Conservation (phyloP, 2,113 vertebrate genomes). For the Glareola pratincola region DNA sequence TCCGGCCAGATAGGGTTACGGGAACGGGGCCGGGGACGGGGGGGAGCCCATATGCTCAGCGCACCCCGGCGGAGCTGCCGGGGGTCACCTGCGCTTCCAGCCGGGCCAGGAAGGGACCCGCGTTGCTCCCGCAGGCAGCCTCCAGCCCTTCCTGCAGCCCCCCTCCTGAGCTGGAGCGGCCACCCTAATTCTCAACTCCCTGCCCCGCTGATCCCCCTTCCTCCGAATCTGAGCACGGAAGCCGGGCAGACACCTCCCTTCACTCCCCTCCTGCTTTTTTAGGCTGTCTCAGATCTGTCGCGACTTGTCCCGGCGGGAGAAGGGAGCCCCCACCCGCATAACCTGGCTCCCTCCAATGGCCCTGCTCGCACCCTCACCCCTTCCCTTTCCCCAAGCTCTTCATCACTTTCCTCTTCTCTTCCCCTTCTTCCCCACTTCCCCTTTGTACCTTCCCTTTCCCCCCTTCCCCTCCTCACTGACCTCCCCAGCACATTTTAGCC, state of each 20-base stretch:
- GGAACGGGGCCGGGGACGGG: not conserved
- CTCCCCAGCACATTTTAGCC: not conserved
- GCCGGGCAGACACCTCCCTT: not conserved
- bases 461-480: not conserved
- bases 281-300: not conserved
- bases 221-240: not conserved
- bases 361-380: not conserved
- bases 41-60: constrained; percentile 3
- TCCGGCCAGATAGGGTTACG: constrained; percentile 12
- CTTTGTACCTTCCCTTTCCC: not conserved
- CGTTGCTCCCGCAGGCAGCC: not conserved
- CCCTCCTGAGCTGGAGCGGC: not conserved
- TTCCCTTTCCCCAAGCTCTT: not conserved
- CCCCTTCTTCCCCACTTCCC: not conserved
- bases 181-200: not conserved
- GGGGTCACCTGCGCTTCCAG: not conserved
- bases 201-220: fast-evolving
- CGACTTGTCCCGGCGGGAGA: not conserved
- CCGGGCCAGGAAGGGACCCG: not conserved
- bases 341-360: not conserved
- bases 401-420: no score
- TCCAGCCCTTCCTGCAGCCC: not conserved
- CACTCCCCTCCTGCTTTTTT: fast-evolving
- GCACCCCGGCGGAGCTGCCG: not conserved
- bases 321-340: not conserved